phyloP scores from a whole-genome alignment of 2,888 invertebrate species.

The Temnothorax rugatulus region DNA sequence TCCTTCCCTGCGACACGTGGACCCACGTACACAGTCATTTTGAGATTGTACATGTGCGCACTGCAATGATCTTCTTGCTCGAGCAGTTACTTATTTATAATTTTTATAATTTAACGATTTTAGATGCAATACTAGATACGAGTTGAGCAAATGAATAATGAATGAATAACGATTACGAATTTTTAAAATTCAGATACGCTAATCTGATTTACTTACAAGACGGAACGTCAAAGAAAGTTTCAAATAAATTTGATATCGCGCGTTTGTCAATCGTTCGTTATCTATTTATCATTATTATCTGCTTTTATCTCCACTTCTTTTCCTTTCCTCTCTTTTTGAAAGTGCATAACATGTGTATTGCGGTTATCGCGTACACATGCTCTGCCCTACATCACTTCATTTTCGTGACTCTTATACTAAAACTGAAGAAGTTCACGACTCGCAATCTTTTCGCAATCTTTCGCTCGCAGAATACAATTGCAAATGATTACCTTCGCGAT shows the following conservation, averaged over 20 bases:
- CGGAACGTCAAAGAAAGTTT: not conserved
- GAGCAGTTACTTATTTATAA: too few relatives aligned
- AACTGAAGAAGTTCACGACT: conserved; percentile 32
- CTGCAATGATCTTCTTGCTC: not conserved
- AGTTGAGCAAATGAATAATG: not conserved
- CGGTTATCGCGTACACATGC: too few relatives aligned
- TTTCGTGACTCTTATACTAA: conserved; percentile 10
- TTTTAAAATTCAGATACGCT: not conserved
- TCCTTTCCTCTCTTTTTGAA: not conserved
- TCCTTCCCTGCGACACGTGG: not conserved
- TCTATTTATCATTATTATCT: not conserved
- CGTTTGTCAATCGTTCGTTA: not conserved
- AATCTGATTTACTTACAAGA: not conserved
- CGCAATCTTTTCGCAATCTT: conserved; percentile 40
- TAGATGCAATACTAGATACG: not conserved
- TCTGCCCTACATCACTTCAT: not conserved
- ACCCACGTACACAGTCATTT: not conserved
- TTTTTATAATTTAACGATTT: not conserved
- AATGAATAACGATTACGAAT: not conserved
- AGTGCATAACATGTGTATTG: not conserved
- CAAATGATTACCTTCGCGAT: conserved; percentile 58
- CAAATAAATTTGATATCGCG: not conserved
- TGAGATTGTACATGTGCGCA: not conserved
- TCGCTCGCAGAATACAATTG: conserved; percentile 42
- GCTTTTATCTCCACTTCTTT: not conserved